Evolutionary conservation across 2,888 invertebrate species (phyloP).

Genomic region (Drosophila formosana): DNA sequence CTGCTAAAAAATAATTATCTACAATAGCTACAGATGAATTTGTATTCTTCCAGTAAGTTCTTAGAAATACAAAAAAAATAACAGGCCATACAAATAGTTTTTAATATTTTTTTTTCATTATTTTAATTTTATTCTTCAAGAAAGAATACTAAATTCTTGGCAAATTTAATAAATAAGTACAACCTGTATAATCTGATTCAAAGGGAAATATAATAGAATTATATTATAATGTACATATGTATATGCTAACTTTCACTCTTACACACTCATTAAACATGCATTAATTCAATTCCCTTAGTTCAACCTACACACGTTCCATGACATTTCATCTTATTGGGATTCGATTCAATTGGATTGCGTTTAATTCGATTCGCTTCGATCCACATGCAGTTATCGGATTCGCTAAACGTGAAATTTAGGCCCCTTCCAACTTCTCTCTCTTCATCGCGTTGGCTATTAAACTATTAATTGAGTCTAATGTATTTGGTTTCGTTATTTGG

Average conservation of each 20-base stretch:
- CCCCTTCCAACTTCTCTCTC: background rate
- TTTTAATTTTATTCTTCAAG: too few species aligned
- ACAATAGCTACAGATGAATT: background rate
- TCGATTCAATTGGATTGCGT: background rate
- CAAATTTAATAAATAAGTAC: too few species aligned
- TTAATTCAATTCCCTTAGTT: slow-evolving; percentile 39
- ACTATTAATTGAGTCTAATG: slow-evolving; percentile 68
- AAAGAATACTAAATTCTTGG: too few species aligned
- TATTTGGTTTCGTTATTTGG: slow-evolving; percentile 63
- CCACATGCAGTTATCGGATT: slow-evolving; percentile 40
- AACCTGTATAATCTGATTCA: too few species aligned
- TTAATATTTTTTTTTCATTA: too few species aligned
- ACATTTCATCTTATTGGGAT: slow-evolving; percentile 15
- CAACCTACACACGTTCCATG: slow-evolving; percentile 30
- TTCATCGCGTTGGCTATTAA: background rate
- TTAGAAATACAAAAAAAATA: too few species aligned
- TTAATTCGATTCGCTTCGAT: slow-evolving; percentile 32
- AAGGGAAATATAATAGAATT: too few species aligned
- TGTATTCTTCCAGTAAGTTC: too few species aligned
- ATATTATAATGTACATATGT: too few species aligned
- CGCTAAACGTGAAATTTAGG: slow-evolving; percentile 37
- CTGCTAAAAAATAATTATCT: slow-evolving; percentile 11
- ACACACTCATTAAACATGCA: slow-evolving; percentile 36
- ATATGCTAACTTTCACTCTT: background rate
- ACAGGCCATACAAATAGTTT: too few species aligned